Base-by-base conservation (phyloP, 2,797 vertebrate genomes). In the Myiotriccus ornatus region DNA sequence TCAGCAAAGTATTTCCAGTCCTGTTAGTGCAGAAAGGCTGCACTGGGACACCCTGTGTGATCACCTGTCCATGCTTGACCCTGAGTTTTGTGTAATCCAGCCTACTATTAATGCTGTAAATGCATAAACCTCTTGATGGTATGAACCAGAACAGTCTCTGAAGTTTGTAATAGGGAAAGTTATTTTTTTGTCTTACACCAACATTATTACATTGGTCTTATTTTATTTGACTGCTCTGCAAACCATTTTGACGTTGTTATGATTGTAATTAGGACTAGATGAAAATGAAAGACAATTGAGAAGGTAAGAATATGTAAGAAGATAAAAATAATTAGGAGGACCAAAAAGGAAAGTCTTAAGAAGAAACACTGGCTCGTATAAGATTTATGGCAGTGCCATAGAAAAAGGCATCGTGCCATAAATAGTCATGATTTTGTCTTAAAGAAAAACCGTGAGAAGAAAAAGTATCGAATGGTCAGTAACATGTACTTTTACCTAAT, bases 341-440 rank as follows among this genome's bases (percentile, higher is more conserved):
- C 47, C 62, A 76, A 70, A 92, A 97, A 6, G 94, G 97, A 46
- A 95, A 97, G n/a, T 95, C 97, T 24, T 92, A 97, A 1, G 93
- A 98, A 53, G 97, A 96, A 97, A 98, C 95, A 79, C 96, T 98
- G 96, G 96, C 96, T 96, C 97, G 96, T 92, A 94, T 97, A 93
- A 98, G 98, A 98, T 76, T 98, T 99, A 97, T 97, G 98, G 95
- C 98, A 98, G 98, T 97, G 52, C 94, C 80, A 63, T 53, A 47
- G 87, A 89, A 89, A 95, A 77, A 77, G 39, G 28, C 39, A 22
- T 70, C 23, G 17, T 59, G 56, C 62, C 32, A 37, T 86, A 49
- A 75, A 41, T 12, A 79, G 28, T 32, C 11, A 37, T 49, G n/a
- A 74, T n/a, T 73, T 73, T 84, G 37, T 89, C 46, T 55, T 65